Base-by-base conservation (phyloP, 64 coral and sea anemone species). In the Catalaphyllia jardinei region DNA sequence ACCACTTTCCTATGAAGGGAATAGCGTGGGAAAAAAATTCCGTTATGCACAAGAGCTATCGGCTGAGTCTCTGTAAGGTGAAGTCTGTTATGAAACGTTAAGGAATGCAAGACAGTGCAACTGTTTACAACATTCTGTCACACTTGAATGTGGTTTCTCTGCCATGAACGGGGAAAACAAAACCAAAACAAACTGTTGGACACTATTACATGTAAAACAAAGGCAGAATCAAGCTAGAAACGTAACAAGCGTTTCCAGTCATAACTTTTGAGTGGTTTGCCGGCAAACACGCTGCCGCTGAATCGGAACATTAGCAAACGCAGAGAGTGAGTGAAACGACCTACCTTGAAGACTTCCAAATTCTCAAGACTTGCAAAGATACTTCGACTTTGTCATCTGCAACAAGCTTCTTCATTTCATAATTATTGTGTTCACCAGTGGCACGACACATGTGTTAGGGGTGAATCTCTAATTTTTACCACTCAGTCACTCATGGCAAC, bases 1-100 rank as follows among this genome's bases (percentile, higher is more conserved):
- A 39, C 29, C 69, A 38, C 71, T 49, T 69, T 71, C 31, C 81
- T 85, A n/a, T 85, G 63, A 28, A 71, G 35, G 25, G 71, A 85
- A 51, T 85, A 24, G 63, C 39, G 42, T 7, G 62, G 1, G 49
- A 50, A 30, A 8, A 81, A 24, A 33, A 8, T 50, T 33, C 62
- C 71, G 12, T 50, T 85, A 71, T 69, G 62, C 13, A 7, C 31
- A 22, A 85, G 49, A 85, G 20, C 18, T 46, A 30, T 46, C 2
- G 20, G 29, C 22, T 69, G n/a, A 69, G 18, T 8, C 62, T 19
- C 62, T 62, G 14, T 8, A 8, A 25, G 25, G 65, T 63, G n/a
- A 31, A 65, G 1, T 33, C 61, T 65, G 19, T 11, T 31, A 65
- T 63, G 3, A 63, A 65, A n/a, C 9, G 4, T 65, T 39, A 22